Evolutionary conservation across 2,113 vertebrate species (phyloP).

Genomic region (Pongo abelii): DNA sequence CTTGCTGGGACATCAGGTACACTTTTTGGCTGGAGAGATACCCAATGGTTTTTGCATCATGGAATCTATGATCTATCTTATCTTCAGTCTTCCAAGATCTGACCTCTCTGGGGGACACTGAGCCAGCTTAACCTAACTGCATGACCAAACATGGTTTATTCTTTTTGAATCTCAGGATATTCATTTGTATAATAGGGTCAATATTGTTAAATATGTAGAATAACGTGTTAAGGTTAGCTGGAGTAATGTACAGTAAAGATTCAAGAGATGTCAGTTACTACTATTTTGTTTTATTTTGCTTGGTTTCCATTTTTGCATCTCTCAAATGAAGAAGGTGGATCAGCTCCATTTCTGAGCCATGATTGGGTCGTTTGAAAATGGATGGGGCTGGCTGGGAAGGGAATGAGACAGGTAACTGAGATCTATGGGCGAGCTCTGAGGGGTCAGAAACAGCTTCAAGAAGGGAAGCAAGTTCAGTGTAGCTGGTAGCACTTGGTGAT

Average conservation of each 20-base stretch:
- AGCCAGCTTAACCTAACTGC: background rate
- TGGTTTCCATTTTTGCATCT: background rate
- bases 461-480: background rate
- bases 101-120: background rate
- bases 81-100: background rate
- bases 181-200: background rate
- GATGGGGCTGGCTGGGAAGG: background rate
- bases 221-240: background rate
- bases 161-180: background rate
- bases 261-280: background rate
- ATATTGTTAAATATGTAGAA: background rate
- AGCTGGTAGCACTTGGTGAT: background rate
- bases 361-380: background rate
- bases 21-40: background rate
- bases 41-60: background rate
- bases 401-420: background rate
- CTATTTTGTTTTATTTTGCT: background rate
- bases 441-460: background rate
- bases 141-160: background rate
- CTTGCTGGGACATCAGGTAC: background rate
- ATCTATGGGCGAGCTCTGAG: background rate
- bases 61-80: background rate
- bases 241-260: too few relatives aligned
- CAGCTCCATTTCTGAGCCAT: background rate
- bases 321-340: background rate